phyloP scores from a whole-genome alignment of 1,140 invertebrate species.

The Psilanteris sp. region DNA sequence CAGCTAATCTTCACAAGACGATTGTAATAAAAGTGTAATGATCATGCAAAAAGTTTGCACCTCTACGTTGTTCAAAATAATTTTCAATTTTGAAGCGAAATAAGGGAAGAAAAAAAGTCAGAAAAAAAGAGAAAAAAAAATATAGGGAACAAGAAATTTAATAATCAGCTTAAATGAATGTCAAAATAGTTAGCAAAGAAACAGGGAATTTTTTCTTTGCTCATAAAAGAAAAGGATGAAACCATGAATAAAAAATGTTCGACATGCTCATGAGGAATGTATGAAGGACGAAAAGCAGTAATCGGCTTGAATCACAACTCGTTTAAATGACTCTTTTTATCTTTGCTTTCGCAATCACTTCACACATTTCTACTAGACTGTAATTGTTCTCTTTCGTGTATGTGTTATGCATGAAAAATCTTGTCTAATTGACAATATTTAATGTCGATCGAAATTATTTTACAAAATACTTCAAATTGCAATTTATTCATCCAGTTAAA shows the following conservation, averaged over 20 bases:
- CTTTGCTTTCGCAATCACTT: slow-evolving; percentile 66
- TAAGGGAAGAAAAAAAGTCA: neutral
- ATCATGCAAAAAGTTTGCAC: slow-evolving; percentile 7
- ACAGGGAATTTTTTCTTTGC: neutral
- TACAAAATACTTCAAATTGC: no score
- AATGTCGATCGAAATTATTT: no score
- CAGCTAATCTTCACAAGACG: no score
- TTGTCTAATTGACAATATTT: no score
- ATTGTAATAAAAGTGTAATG: slow-evolving; percentile 10
- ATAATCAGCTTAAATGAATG: no score
- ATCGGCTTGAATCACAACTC: no score
- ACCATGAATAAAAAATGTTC: slow-evolving; percentile 55
- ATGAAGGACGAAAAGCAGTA: slow-evolving; percentile 66
- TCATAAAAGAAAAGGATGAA: slow-evolving; percentile 16
- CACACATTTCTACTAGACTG: slow-evolving; percentile 59
- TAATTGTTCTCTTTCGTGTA: slow-evolving; percentile 31
- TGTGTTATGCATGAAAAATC: slow-evolving; percentile 37
- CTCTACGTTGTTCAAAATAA: slow-evolving; percentile 4
- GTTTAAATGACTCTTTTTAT: neutral
- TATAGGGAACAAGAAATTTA: no score
- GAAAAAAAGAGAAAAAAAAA: no score
- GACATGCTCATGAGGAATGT: slow-evolving; percentile 63
- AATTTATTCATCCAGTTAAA: no score
- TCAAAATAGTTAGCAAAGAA: no score
- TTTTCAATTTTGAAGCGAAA: no score